phyloP scores from a whole-genome alignment of 2,888 invertebrate species.

The Drosophila pullipes region DNA sequence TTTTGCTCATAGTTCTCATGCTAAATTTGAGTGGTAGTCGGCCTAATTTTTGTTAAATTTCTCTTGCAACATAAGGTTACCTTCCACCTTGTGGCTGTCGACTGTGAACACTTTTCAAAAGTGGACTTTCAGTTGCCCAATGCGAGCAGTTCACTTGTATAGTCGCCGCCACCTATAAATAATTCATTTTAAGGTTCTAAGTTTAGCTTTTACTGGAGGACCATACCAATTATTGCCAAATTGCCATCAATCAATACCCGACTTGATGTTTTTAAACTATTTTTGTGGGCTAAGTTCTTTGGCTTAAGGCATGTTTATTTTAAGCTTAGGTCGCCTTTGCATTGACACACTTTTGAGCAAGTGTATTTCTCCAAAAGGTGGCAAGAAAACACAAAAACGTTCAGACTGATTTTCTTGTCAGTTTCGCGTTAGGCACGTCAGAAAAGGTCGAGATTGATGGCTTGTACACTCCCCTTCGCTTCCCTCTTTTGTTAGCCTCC shows the following conservation, averaged over 20 bases:
- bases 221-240: neutral
- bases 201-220: neutral
- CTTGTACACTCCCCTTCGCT: neutral
- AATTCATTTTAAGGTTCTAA: neutral
- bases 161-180: neutral
- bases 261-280: neutral
- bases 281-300: constrained; percentile 7
- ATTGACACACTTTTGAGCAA: constrained; percentile 64
- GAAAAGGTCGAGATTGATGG: constrained; percentile 58
- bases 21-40: neutral
- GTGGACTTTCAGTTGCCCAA: neutral
- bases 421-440: constrained; percentile 25
- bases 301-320: constrained; percentile 64
- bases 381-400: constrained; percentile 37
- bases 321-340: constrained; percentile 41
- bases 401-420: constrained; percentile 29
- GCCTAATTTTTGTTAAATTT: neutral
- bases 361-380: neutral
- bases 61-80: neutral
- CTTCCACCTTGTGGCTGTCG: neutral
- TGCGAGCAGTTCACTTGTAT: neutral
- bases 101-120: neutral
- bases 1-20: neutral
- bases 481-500: too few species aligned
- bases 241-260: constrained; percentile 34